phyloP scores from a whole-genome alignment of 2,888 invertebrate species.

The Scaptomyza flava region DNA sequence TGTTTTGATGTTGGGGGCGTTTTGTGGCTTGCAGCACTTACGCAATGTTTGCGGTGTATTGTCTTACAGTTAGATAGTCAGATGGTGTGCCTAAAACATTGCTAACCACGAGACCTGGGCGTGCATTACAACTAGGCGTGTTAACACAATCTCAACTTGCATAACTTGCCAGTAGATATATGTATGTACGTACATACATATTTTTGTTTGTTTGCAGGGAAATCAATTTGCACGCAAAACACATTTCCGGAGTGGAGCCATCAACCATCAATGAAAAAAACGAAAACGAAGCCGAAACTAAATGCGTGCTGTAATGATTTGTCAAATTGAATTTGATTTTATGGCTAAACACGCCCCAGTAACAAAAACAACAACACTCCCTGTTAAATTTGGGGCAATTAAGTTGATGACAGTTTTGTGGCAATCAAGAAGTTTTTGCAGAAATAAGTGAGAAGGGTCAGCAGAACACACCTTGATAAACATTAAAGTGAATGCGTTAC shows the following conservation, averaged over 20 bases:
- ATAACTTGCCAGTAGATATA: constrained; percentile 61
- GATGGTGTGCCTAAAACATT: constrained; percentile 2
- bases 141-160: constrained; percentile 52
- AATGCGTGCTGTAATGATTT: constrained; percentile 58
- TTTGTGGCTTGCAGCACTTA: constrained; percentile 49
- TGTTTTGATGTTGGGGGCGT: constrained; percentile 47
- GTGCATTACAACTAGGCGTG: constrained; percentile 53
- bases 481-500: constrained; percentile 30
- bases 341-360: constrained; percentile 43
- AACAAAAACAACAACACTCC: constrained; percentile 22
- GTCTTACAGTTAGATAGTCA: constrained; percentile 43
- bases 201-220: constrained; percentile 57
- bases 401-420: constrained; percentile 74
- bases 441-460: no score
- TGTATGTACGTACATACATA: constrained; percentile 12
- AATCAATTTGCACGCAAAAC: constrained; percentile 58
- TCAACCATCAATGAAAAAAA: constrained; percentile 16
- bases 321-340: constrained; percentile 61
- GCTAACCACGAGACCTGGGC: constrained; percentile 24
- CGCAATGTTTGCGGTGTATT: constrained; percentile 61
- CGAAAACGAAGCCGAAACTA: constrained; percentile 1
- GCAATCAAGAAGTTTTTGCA: constrained; percentile 45
- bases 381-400: constrained; percentile 71
- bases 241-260: constrained; percentile 47
- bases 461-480: constrained; percentile 44